Base-by-base conservation (phyloP, 2,797 vertebrate species). In the Epinephelus coioides region DNA sequence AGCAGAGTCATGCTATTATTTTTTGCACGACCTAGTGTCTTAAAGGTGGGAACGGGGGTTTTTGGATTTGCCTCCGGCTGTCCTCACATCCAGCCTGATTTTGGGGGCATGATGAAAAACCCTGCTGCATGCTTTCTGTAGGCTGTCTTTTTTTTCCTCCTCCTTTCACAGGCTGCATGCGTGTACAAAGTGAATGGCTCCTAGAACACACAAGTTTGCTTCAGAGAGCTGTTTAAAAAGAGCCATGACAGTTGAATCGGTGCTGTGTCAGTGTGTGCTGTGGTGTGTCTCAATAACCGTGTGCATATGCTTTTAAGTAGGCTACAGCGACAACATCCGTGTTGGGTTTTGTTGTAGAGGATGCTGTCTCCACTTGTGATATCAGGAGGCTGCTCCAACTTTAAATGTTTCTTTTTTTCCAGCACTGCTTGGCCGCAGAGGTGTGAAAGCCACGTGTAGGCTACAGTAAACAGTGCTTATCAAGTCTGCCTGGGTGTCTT, bases 371-470 rank as follows among this genome's bases (percentile, higher is more conserved):
- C 69, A 67, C 72, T 57, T 50, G 69, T 60, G 66, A 82, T 30
- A 6, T 60, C 44, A 17, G 51, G 74, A 72, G 63, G 67, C 66
- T 79, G 67, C 79, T 85, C 76, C 78, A 91, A 92, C 84, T 92
- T 90, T 66, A 38, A 38, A 53, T 79, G 40, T 69, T 73, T 30
- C 27, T 30, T 34, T 34, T 34, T 50, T 15, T 21, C 25, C 27
- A 11, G 51, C 81, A 25, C 62, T 90, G 84, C 73, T 25, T 86
- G 89, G 81, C 82, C 69, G 84, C 90, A 91, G 91, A 91, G 93
- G 92, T 92, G 89, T 76, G 84, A 83, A 59, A 93, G 89, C 94
- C 95, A 95, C 94, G 94, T 95, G 94, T 89, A 79, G 86, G 67
- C 82, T 83, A 86, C 91, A 84, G 91, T 92, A 92, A 94, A 94